These are phyloP conservation scores for Chrysotoxum bicinctum DNA, from an alignment of 2,888 invertebrate genomes.

Conservation along the genomic window DNA sequence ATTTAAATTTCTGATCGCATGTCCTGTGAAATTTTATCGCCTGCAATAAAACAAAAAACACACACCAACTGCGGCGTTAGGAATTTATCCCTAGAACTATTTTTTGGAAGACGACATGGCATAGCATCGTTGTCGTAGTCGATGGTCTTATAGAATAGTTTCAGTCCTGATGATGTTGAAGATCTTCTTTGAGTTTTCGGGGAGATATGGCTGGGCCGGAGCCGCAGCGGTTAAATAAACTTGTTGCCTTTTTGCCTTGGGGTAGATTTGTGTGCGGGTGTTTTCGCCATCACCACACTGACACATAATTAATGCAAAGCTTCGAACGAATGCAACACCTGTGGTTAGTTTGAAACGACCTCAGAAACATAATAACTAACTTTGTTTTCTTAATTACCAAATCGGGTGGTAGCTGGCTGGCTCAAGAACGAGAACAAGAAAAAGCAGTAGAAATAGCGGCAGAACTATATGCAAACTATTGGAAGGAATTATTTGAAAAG, in stretches of 20 bases:
- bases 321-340: slow-evolving; percentile 82
- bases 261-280: slow-evolving; percentile 1
- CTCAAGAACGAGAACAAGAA: background rate
- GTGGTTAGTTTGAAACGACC: slow-evolving; percentile 81
- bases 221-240: slow-evolving; percentile 61
- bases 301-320: slow-evolving; percentile 82
- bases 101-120: slow-evolving; percentile 40
- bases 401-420: background rate
- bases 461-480: background rate
- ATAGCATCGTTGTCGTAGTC: background rate
- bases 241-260: slow-evolving; percentile 65
- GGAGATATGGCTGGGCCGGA: background rate
- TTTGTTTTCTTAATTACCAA: slow-evolving; percentile 70
- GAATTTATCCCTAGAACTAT: slow-evolving; percentile 44
- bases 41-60: slow-evolving; percentile 43
- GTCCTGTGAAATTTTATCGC: slow-evolving; percentile 73
- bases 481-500: slow-evolving; percentile 29
- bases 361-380: slow-evolving; percentile 74
- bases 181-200: slow-evolving; percentile 31
- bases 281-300: background rate
- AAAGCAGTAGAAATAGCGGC: background rate
- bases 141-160: slow-evolving; percentile 48
- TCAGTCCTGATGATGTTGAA: slow-evolving; percentile 12
- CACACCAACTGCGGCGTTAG: background rate
- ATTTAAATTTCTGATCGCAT: slow-evolving; percentile 80